Evolutionary conservation across 1,140 invertebrate genomes (phyloP), one percentile per base, ranked within the genome.

Genomic region (Anastrepha obliqua): DNA sequence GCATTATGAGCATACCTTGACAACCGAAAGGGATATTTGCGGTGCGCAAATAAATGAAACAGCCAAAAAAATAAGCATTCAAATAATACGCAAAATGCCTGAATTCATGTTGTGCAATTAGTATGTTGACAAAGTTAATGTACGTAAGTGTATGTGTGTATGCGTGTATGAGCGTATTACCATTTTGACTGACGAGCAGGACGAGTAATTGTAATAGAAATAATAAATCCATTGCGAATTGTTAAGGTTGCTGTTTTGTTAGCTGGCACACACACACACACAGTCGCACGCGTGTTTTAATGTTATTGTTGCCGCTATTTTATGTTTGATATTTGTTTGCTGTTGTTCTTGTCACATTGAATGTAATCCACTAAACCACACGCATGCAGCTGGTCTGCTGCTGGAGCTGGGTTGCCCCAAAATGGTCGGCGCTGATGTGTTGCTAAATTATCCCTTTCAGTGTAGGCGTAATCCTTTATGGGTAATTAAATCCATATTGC

Each of bases 381-480:
- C 58, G 4, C 81, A 3, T 42, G 1, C 9, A 29, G 62, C 62
- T 42, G 13, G 42, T 58, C 55, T 9, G 29, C 13, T 86, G 58
- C 58, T 17, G 20, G 58, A 86, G 17, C 15, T 17, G 15, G n/a
- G 17, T 51, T 81, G 17, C 20, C 20, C 44, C 9, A n/a, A 3
- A 8, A 55, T 81, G 74, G 15, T 8, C 42, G 39, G 13, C 17
- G 67, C 67, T 74, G 67, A 74, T 74, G 67, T 74, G 67, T 39
- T 86, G 58, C 58, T 60, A 86, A 62, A 86, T 86, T 65, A 60
- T 86, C 62, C 85, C 42, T 62, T 62, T 86, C 29, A 62, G 20
- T 62, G 58, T 65, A 17, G 44, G 44, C 87, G 90, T 90, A 90
- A 89, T 89, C 87, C 87, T 88, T 87, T 87, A 88, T 88, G 87